These are phyloP conservation scores for Hormaphis cornu DNA, from an alignment of 1,140 invertebrate species.

Conservation along the genomic window DNA sequence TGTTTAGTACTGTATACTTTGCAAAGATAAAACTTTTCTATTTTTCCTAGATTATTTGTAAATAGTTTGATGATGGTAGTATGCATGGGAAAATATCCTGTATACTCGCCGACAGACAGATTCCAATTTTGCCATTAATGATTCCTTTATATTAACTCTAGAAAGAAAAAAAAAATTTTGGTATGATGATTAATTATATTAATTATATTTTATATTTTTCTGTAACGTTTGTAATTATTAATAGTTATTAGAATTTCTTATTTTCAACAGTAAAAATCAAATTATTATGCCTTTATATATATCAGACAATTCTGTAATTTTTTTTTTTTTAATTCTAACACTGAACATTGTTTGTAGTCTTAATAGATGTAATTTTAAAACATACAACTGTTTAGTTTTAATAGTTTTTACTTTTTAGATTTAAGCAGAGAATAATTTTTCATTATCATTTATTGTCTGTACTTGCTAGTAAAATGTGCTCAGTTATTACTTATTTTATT, in stretches of 20 bases:
- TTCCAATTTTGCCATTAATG: conserved; percentile 93
- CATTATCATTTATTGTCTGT: too few relatives aligned
- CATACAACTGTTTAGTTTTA: too few relatives aligned
- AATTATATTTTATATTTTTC: not conserved
- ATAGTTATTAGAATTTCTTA: not conserved
- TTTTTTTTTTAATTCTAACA: too few relatives aligned
- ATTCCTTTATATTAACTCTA: conserved; percentile 97
- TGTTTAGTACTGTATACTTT: not conserved
- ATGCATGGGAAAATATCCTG: conserved; percentile 98
- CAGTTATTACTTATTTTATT: too few relatives aligned
- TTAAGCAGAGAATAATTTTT: too few relatives aligned
- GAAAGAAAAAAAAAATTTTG: conserved; percentile 42
- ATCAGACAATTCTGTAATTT: too few relatives aligned
- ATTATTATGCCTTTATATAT: too few relatives aligned
- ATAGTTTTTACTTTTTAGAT: too few relatives aligned
- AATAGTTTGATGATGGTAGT: conserved; percentile 92
- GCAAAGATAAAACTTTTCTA: not conserved
- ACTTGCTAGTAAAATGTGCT: too few relatives aligned
- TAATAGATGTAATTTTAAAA: too few relatives aligned
- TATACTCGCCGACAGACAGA: conserved; percentile 97
- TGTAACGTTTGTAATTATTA: not conserved
- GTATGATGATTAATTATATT: not conserved
- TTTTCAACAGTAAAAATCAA: not conserved
- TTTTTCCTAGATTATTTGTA: conserved; percentile 90
- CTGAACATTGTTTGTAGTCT: too few relatives aligned